A percentile compares a stretch with the other conserved stretches of the same genome.
These are phyloP conservation scores for Brienomyrus longianalis DNA, from an alignment of 2,113 vertebrate genomes.

Conservation along the genomic window DNA sequence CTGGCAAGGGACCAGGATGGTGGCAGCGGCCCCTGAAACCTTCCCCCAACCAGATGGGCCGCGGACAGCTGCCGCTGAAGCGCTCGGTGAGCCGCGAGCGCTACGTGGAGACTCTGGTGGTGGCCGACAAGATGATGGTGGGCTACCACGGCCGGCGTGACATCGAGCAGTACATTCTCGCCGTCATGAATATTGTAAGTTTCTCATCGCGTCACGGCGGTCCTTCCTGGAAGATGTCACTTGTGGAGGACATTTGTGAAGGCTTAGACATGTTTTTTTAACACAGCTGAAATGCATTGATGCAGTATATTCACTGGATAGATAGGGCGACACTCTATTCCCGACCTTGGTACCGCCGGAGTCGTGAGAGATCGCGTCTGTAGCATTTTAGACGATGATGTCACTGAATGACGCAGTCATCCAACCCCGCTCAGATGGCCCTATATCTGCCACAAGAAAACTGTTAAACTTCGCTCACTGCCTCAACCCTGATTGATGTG, in stretches of 20 bases:
- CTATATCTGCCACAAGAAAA: background rate
- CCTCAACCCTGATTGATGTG: background rate
- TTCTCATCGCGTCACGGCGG: slow-evolving; percentile 42
- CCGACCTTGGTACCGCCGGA: no score
- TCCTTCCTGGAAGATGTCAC: background rate
- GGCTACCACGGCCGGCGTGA: slow-evolving; percentile 92
- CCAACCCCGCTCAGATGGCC: background rate
- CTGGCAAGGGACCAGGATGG: slow-evolving; percentile 80
- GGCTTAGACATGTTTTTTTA: background rate
- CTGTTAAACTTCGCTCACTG: background rate
- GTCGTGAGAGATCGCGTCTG: slow-evolving; percentile 22
- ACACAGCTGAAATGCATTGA: background rate
- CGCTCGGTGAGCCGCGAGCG: slow-evolving; percentile 89
- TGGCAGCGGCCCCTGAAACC: slow-evolving; percentile 84
- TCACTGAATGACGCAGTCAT: background rate
- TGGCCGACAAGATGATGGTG: slow-evolving; percentile 98
- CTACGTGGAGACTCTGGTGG: slow-evolving; percentile 94
- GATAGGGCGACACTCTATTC: background rate
- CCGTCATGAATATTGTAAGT: slow-evolving; percentile 99
- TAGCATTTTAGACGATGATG: background rate
- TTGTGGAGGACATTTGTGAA: background rate
- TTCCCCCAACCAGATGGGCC: slow-evolving; percentile 76
- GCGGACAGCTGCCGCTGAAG: slow-evolving; percentile 83
- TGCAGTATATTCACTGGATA: background rate
- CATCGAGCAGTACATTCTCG: slow-evolving; percentile 96